Evolutionary conservation across 2,113 vertebrate species (phyloP), one percentile per base, ranked within the genome.

Genomic region (Hucho hucho): DNA sequence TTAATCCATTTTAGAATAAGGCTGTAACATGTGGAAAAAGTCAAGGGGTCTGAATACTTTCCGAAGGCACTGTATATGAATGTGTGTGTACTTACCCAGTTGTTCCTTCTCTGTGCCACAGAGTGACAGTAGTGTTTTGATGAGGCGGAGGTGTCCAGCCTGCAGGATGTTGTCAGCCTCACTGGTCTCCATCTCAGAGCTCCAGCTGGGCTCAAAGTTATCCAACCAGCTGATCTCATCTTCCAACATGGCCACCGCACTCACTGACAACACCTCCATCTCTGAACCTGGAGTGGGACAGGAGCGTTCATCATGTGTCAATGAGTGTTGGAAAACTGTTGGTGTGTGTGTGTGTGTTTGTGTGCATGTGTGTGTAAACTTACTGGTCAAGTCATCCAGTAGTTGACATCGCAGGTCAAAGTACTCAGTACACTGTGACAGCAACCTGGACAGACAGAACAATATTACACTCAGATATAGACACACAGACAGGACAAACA

Each of bases 201-300:
- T 97, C 89, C 97, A 97, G 70, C 96, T 98, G 58, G 97, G 98
- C 85, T 99, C 97, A 58, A 99, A 99, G 85, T 99, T 99, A 88
- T 99, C 97, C 18, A 99, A 92, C 98, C 98, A 99, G 7, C 95
- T 98, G 89, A 98, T 98, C 88, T 99, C 98, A 75, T 99, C 98
- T 89, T 99, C 98, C 76, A 99, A 86, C 98, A 99, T 99, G 79
- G 92, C 89, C 72, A 97, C 96, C 6, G 97, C 95, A 68, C 96
- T 97, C 83, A 99, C 94, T 81, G 96, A 94, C 59, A 98, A 87
- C 70, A 95, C 96, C 72, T 99, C 97, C 97, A 99, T 99, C 92
- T 99, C 98, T 46, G 97, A 95, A 6, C 94, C 98, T 99, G 79
- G 3, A 25, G 49, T 64, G 72, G 28, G 43, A 6, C 20, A 14